Evolutionary conservation across 2,888 invertebrate genomes (phyloP).

Genomic region (Eupithecia subfuscata): DNA sequence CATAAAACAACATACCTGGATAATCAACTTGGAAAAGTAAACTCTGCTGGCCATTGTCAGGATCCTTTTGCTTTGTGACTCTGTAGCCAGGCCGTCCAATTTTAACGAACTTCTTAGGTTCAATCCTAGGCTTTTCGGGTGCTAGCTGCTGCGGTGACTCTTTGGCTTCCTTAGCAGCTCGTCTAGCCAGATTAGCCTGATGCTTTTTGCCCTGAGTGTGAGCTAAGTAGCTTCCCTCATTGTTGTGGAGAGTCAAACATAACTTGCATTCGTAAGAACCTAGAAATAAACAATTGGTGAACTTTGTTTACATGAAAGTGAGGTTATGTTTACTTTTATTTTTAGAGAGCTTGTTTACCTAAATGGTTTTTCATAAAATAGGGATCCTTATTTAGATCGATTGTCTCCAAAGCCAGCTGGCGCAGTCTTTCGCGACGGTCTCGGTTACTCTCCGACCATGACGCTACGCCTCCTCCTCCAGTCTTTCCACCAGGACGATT

Average conservation of each 20-base stretch:
- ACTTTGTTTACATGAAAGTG: slow-evolving; percentile 34
- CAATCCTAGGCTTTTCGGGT: slow-evolving; percentile 97
- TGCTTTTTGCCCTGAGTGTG: slow-evolving; percentile 99
- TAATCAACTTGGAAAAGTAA: slow-evolving; percentile 98
- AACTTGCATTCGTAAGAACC: slow-evolving; percentile 99
- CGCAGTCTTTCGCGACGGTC: slow-evolving; percentile 97
- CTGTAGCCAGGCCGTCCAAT: slow-evolving; percentile 99
- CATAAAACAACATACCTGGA: slow-evolving; percentile 82
- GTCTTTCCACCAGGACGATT: slow-evolving; percentile 99
- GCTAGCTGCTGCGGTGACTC: slow-evolving; percentile 97
- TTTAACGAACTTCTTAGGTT: slow-evolving; percentile 99
- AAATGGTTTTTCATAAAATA: slow-evolving; percentile 99
- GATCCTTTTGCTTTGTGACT: slow-evolving; percentile 99
- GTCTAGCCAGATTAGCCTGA: slow-evolving; percentile 98
- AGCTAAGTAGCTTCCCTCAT: slow-evolving; percentile 99
- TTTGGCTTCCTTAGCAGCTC: slow-evolving; percentile 99
- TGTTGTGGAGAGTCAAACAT: slow-evolving; percentile 99
- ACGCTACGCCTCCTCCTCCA: slow-evolving; percentile 99
- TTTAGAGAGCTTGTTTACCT: slow-evolving; percentile 76
- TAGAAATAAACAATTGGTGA: slow-evolving; percentile 42
- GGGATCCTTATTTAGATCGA: slow-evolving; percentile 99
- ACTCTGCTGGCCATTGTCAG: slow-evolving; percentile 97
- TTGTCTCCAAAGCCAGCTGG: slow-evolving; percentile 98
- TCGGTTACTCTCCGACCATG: slow-evolving; percentile 99
- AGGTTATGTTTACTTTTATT: slow-evolving; percentile 28